A percentile compares a stretch with the other conserved stretches of the same genome.
Conservation (phyloP, 2,888 invertebrate genomes). For the Barypeithes pellucidus region DNA sequence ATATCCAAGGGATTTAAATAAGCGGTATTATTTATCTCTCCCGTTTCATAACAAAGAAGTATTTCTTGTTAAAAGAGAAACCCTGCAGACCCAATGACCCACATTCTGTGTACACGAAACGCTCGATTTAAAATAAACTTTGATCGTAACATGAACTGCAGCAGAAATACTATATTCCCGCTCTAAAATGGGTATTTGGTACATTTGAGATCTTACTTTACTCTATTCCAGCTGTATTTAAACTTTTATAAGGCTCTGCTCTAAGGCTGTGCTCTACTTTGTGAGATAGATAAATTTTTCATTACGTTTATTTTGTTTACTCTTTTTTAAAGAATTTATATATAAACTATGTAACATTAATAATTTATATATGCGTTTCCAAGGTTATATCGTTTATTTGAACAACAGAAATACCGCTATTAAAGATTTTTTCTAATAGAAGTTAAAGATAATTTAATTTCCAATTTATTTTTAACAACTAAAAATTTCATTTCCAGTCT, state of each 20-base stretch:
- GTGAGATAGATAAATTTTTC: not conserved
- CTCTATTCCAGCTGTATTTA: slow-evolving; percentile 11
- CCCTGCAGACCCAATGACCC: slow-evolving; percentile 16
- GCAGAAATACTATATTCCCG: slow-evolving; percentile 17
- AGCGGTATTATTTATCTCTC: slow-evolving; percentile 13
- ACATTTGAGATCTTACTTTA: slow-evolving; percentile 14
- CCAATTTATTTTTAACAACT: no score
- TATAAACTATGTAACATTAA: no score
- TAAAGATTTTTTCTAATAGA: no score
- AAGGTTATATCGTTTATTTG: no score
- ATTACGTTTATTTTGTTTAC: not conserved
- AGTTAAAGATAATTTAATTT: no score
- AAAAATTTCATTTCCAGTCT: no score
- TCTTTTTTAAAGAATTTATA: no score
- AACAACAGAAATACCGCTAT: no score
- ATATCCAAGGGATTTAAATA: not conserved
- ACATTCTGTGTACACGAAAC: slow-evolving; percentile 4
- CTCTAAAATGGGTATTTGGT: slow-evolving; percentile 6
- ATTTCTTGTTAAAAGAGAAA: not conserved
- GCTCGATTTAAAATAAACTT: slow-evolving; percentile 30
- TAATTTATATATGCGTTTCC: no score
- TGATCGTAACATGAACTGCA: slow-evolving; percentile 20
- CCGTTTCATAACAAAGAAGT: slow-evolving; percentile 10
- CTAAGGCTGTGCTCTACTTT: slow-evolving; percentile 9
- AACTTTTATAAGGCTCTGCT: slow-evolving; percentile 12